A percentile compares a stretch with the other conserved stretches of the same genome.
phyloP scores from a whole-genome alignment of 2,888 invertebrate species.

The Drosophila bunnanda region DNA sequence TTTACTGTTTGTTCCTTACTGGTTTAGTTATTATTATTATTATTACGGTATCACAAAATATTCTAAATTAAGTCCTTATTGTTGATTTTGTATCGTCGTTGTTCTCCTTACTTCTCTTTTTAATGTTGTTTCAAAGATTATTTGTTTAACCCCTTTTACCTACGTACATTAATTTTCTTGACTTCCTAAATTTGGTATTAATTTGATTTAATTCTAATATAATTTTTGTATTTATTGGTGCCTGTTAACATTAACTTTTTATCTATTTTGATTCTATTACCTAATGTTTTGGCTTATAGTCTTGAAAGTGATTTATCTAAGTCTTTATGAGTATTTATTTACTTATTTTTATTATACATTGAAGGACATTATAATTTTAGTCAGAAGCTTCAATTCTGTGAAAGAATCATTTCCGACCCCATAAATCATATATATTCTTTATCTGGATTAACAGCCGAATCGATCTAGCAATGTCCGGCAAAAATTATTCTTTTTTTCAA shows the following conservation, averaged over 20 bases:
- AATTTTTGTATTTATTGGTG: slow-evolving; percentile 11
- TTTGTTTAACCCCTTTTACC: neutral
- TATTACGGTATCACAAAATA: slow-evolving; percentile 25
- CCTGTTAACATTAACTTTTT: slow-evolving; percentile 8
- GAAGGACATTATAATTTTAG: no score
- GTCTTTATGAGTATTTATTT: neutral
- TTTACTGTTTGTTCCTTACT: slow-evolving; percentile 23
- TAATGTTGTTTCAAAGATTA: neutral
- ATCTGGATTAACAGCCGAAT: no score
- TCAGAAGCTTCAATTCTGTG: no score
- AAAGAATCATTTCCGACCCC: no score
- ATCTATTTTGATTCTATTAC: neutral
- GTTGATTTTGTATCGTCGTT: slow-evolving; percentile 16
- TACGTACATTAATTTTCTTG: neutral
- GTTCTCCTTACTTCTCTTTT: slow-evolving; percentile 4
- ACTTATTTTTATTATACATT: no score
- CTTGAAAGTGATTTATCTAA: slow-evolving; percentile 6
- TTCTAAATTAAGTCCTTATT: slow-evolving; percentile 16
- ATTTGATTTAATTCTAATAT: slow-evolving; percentile 35
- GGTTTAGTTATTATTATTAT: slow-evolving; percentile 22
- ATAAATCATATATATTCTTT: no score
- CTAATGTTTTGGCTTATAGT: neutral
- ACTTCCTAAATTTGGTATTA: slow-evolving; percentile 19
- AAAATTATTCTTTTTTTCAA: no score
- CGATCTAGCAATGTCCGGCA: no score